Percentiles rank a stretch among this genome's conserved stretches.
These are phyloP conservation scores for Spheniscus humboldti DNA, from an alignment of 2,797 vertebrate genomes.

Conservation along the genomic window DNA sequence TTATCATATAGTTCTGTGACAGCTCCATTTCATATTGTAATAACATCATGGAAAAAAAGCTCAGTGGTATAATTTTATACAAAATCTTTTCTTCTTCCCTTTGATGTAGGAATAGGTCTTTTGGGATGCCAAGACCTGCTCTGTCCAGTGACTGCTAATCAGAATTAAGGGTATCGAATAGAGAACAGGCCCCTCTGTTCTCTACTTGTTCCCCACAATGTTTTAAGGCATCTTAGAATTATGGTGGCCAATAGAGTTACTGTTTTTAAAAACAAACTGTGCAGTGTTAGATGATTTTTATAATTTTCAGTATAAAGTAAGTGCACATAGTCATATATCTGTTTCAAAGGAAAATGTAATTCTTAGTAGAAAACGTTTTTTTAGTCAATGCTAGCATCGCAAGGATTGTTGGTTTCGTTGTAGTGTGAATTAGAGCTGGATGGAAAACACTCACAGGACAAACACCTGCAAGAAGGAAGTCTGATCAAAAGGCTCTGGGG, in stretches of 20 bases:
- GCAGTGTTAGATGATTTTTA: background rate
- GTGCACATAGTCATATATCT: background rate
- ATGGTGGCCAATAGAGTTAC: background rate
- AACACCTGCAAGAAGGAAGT: background rate
- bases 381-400: background rate
- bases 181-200: background rate
- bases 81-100: background rate
- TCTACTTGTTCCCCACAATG: background rate
- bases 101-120: background rate
- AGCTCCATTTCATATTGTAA: background rate
- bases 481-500: background rate
- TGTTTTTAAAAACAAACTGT: background rate
- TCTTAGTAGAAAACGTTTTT: background rate
- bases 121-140: background rate
- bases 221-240: background rate
- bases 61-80: background rate
- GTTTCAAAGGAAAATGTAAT: background rate
- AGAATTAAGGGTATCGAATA: background rate
- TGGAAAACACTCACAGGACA: background rate
- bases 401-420: background rate
- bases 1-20: background rate
- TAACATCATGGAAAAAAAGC: background rate
- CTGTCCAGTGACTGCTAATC: background rate
- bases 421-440: background rate
- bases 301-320: background rate